These are phyloP conservation scores for Parotia lawesii DNA, from an alignment of 2,113 vertebrate genomes.

Conservation along the genomic window DNA sequence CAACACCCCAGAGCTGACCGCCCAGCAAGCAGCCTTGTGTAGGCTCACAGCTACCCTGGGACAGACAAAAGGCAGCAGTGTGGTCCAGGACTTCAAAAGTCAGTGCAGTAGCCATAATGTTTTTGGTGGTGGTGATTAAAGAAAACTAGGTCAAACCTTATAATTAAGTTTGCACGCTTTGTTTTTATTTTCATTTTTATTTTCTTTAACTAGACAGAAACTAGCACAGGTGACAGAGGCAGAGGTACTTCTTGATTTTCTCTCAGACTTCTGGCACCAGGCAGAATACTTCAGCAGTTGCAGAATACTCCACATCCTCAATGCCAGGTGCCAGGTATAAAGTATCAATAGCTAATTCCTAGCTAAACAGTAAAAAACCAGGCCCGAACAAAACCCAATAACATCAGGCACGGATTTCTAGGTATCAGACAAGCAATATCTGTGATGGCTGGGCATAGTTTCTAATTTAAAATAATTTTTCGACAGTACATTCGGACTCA, in stretches of 20 bases:
- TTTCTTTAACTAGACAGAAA: neutral
- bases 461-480: neutral
- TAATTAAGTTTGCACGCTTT: neutral
- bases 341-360: neutral
- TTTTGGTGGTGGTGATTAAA: neutral
- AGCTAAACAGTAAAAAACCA: neutral
- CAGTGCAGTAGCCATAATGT: neutral
- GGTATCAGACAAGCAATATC: neutral
- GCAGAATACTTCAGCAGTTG: neutral
- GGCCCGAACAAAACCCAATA: neutral
- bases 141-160: neutral
- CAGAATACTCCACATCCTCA: neutral
- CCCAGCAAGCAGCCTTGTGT: neutral
- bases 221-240: neutral
- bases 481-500: neutral
- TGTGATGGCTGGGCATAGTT: neutral
- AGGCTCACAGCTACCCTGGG: neutral
- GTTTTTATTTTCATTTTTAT: neutral
- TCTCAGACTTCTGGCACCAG: neutral
- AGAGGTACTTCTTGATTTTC: neutral
- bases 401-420: neutral
- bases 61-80: neutral
- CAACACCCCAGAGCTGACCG: accelerated
- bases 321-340: neutral
- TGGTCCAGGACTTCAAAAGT: neutral